These are phyloP conservation scores for Bubo blakistoni DNA, from an alignment of 2,113 vertebrate genomes.

Conservation along the genomic window DNA sequence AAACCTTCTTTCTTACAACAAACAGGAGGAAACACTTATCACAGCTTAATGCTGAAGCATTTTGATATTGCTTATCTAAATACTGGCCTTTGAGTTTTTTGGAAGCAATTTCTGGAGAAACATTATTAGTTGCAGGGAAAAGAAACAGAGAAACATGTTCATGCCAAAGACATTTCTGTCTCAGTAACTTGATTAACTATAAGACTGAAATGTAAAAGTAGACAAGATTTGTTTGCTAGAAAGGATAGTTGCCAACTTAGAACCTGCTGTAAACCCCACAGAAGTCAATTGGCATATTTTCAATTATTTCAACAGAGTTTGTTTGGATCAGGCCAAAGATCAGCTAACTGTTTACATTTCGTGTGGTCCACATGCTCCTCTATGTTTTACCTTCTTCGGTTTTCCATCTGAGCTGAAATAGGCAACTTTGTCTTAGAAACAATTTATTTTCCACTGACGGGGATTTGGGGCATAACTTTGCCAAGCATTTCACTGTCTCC, in stretches of 20 bases:
- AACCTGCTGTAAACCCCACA: slow-evolving; percentile 47
- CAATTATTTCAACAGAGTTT: slow-evolving; percentile 30
- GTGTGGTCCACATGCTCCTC: slow-evolving; percentile 23
- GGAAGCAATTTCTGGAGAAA: neutral
- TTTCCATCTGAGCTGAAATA: slow-evolving; percentile 1
- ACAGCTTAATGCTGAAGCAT: slow-evolving; percentile 31
- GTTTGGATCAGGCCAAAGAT: slow-evolving; percentile 49
- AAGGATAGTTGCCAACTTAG: slow-evolving; percentile 16
- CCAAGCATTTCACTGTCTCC: neutral
- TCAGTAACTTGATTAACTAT: slow-evolving; percentile 18
- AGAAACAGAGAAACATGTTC: slow-evolving; percentile 31
- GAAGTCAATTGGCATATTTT: slow-evolving; percentile 59
- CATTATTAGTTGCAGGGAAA: slow-evolving; percentile 36
- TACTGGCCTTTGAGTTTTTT: slow-evolving; percentile 30
- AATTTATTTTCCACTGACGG: neutral
- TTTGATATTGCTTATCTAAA: slow-evolving; percentile 62
- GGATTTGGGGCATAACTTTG: neutral
- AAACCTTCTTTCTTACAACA: slow-evolving; percentile 29
- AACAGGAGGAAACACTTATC: slow-evolving; percentile 33
- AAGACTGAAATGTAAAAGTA: slow-evolving; percentile 38
- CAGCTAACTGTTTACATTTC: slow-evolving; percentile 43
- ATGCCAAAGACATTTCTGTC: slow-evolving; percentile 50
- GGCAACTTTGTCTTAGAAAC: neutral
- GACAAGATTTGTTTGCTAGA: slow-evolving; percentile 19
- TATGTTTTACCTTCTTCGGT: neutral